These are phyloP conservation scores for Aythya baeri DNA, from an alignment of 2,113 vertebrate species.

Conservation along the genomic window DNA sequence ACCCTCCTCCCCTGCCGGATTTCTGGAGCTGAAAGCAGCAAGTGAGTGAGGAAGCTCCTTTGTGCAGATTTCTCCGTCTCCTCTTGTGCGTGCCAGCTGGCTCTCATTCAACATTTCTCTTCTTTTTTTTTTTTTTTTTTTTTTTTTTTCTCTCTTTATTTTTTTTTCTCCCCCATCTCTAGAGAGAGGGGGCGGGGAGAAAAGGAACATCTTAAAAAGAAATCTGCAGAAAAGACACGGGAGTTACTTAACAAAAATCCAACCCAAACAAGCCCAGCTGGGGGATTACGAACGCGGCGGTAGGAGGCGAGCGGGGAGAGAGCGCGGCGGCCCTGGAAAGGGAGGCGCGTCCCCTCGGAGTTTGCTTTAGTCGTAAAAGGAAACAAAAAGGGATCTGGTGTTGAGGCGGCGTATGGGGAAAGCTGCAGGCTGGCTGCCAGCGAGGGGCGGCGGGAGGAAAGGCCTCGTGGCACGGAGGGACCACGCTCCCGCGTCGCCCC, in stretches of 20 bases:
- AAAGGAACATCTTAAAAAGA: constrained; percentile 59
- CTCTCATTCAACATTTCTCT: constrained; percentile 65
- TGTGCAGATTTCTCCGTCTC: constrained; percentile 67
- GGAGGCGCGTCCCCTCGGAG: background rate
- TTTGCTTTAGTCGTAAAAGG: constrained; percentile 50
- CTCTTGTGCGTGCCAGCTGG: constrained; percentile 71
- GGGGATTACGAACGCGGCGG: constrained; percentile 24
- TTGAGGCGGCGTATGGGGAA: constrained; percentile 21
- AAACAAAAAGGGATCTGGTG: constrained; percentile 65
- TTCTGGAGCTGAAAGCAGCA: constrained; percentile 70
- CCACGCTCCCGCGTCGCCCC: background rate
- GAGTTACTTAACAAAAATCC: constrained; percentile 56
- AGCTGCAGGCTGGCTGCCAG: constrained; percentile 48
- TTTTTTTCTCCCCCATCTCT: constrained; percentile 1
- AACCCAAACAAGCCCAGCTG: constrained; percentile 64
- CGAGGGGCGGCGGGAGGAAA: background rate
- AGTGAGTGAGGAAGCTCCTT: constrained; percentile 74
- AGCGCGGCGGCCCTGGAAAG: background rate
- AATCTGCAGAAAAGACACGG: constrained; percentile 56
- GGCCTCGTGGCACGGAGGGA: background rate
- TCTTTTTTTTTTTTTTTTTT: background rate
- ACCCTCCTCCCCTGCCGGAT: constrained; percentile 44
- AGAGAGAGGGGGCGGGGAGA: constrained; percentile 56
- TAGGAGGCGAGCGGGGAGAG: background rate
- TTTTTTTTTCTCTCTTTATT: background rate